Percentiles rank a stretch among this genome's conserved stretches.
phyloP scores from a whole-genome alignment of 2,888 invertebrate genomes.

The Sclerodermus sp. region DNA sequence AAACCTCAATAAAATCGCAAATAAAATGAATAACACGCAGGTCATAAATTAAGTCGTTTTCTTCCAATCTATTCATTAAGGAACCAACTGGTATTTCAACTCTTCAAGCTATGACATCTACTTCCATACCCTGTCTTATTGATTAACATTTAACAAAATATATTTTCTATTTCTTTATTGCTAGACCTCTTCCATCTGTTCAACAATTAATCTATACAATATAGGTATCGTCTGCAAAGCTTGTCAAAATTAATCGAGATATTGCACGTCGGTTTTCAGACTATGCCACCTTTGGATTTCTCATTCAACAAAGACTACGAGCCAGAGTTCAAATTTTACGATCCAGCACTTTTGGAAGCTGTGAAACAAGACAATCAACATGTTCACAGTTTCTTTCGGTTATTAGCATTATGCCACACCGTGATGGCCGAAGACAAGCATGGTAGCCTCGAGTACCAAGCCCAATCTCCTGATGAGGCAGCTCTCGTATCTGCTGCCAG shows the following conservation, averaged over 20 bases:
- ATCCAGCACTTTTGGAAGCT: constrained; percentile 80
- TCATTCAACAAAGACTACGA: constrained; percentile 93
- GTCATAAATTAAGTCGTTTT: too few species aligned
- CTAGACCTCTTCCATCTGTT: too few species aligned
- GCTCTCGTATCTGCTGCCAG: constrained; percentile 96
- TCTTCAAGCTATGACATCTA: too few species aligned
- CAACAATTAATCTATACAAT: too few species aligned
- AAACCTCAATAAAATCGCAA: too few species aligned
- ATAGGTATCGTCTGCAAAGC: neutral
- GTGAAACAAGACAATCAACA: constrained; percentile 74
- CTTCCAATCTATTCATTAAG: too few species aligned
- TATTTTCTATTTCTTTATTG: too few species aligned
- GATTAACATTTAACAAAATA: too few species aligned
- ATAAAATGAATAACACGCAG: too few species aligned
- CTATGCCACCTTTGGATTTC: constrained; percentile 82
- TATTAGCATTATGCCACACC: constrained; percentile 95
- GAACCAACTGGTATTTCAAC: too few species aligned
- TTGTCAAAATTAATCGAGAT: constrained; percentile 7
- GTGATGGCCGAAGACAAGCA: constrained; percentile 95
- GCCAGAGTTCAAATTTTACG: constrained; percentile 92
- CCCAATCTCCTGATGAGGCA: constrained; percentile 97
- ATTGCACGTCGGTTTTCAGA: constrained; percentile 59
- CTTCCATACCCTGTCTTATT: too few species aligned
- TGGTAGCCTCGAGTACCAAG: constrained; percentile 82
- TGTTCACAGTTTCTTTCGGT: constrained; percentile 85